phyloP scores from a whole-genome alignment of 2,888 invertebrate genomes.

The Perizoma affinitatum region DNA sequence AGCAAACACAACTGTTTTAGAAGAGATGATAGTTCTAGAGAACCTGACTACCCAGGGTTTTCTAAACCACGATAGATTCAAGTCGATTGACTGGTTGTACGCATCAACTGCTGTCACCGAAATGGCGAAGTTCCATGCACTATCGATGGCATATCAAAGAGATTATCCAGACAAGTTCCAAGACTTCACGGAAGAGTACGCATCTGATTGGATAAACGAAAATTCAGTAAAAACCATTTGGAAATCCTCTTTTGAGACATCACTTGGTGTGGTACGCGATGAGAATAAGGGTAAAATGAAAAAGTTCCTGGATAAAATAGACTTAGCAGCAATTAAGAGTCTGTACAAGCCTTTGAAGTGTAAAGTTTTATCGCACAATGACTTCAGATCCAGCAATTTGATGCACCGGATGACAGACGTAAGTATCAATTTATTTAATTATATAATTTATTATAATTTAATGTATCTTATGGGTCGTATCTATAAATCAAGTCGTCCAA shows the following conservation, averaged over 20 bases:
- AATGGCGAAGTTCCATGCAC: conserved; percentile 58
- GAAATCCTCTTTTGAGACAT: conserved; percentile 1
- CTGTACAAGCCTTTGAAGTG: conserved; percentile 29
- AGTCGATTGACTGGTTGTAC: conserved; percentile 49
- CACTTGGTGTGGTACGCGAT: neutral
- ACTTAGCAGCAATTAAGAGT: conserved; percentile 24
- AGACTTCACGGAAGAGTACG: conserved; percentile 1
- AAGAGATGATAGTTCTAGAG: conserved; percentile 54
- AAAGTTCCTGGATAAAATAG: neutral
- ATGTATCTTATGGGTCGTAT: too few species aligned
- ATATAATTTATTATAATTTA: too few species aligned
- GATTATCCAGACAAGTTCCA: conserved; percentile 48
- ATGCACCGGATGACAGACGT: conserved; percentile 30
- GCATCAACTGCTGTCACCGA: conserved; percentile 42
- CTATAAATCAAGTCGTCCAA: neutral
- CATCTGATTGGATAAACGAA: conserved; percentile 13
- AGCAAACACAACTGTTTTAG: conserved; percentile 31
- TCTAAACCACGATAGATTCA: conserved; percentile 45
- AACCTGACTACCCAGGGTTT: conserved; percentile 45
- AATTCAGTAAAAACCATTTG: conserved; percentile 4
- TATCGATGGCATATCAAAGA: conserved; percentile 52
- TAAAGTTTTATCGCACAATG: conserved; percentile 44
- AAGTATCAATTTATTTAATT: neutral
- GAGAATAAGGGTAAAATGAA: conserved; percentile 1
- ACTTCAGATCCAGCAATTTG: conserved; percentile 57